Conservation (phyloP, 2,113 vertebrate genomes). For the Campylomormyrus tamandua region DNA sequence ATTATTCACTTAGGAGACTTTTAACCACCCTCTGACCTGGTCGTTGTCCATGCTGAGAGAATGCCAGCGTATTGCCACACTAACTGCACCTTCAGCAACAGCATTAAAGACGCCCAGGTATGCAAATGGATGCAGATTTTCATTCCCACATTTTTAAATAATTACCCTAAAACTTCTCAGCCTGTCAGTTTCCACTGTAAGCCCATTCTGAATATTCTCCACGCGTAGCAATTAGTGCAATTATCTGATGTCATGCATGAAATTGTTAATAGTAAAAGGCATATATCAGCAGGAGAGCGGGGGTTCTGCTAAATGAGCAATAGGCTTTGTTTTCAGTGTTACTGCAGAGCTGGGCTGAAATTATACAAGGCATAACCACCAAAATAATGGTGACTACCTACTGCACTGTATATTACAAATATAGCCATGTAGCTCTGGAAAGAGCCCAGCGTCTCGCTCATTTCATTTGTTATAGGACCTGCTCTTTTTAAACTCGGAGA, state of each 20-base stretch:
- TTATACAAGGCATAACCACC: neutral
- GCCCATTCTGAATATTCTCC: conserved; percentile 17
- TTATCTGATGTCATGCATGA: conserved; percentile 34
- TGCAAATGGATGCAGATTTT: conserved; percentile 17
- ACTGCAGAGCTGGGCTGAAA: conserved; percentile 4
- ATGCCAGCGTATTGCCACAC: neutral
- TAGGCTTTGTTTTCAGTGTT: conserved; percentile 8
- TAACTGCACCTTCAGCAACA: neutral
- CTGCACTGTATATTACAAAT: neutral
- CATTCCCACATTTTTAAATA: conserved; percentile 28
- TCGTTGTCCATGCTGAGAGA: neutral
- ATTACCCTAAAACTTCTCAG: conserved; percentile 28
- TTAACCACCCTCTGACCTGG: neutral
- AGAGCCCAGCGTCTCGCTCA: neutral
- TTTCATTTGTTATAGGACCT: neutral
- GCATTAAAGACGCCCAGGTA: conserved; percentile 20
- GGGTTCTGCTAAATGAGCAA: conserved; percentile 13
- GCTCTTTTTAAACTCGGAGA: neutral
- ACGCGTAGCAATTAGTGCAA: conserved; percentile 27
- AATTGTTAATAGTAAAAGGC: conserved; percentile 29
- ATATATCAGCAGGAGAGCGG: conserved; percentile 21
- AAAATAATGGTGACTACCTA: conserved; percentile 17
- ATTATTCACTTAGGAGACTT: neutral
- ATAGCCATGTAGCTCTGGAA: neutral
- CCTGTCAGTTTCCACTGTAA: conserved; percentile 27